Percentiles rank a stretch among this genome's conserved stretches.
phyloP scores from a whole-genome alignment of 2,888 invertebrate species.

The Thalpophila matura region DNA sequence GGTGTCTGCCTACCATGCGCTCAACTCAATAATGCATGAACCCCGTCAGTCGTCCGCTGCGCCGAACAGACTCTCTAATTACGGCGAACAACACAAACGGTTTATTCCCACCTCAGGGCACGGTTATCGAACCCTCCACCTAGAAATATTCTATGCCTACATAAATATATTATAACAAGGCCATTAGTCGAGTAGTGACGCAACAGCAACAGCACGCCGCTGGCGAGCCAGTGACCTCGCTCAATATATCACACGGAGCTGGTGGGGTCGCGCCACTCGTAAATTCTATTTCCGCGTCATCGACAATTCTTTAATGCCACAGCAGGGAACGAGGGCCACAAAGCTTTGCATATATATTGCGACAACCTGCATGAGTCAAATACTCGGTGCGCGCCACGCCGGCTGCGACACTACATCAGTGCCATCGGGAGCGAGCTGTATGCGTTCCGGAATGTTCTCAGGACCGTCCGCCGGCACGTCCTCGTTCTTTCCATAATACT shows the following conservation, averaged over 20 bases:
- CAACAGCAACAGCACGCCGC: slow-evolving; percentile 67
- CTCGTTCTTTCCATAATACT: slow-evolving; percentile 74
- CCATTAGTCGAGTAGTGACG: slow-evolving; percentile 78
- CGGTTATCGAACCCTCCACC: slow-evolving; percentile 83
- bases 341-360: slow-evolving; percentile 78
- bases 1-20: slow-evolving; percentile 68
- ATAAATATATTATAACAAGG: slow-evolving; percentile 79
- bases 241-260: slow-evolving; percentile 73
- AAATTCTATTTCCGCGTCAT: slow-evolving; percentile 85
- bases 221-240: slow-evolving; percentile 80
- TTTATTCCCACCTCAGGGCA: slow-evolving; percentile 80
- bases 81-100: slow-evolving; percentile 75
- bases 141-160: slow-evolving; percentile 71
- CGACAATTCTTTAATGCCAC: slow-evolving; percentile 70
- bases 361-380: slow-evolving; percentile 67
- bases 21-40: slow-evolving; percentile 85
- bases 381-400: slow-evolving; percentile 70
- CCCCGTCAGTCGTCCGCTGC: slow-evolving; percentile 74
- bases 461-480: slow-evolving; percentile 68
- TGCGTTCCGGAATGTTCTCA: slow-evolving; percentile 73
- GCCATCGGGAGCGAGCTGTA: slow-evolving; percentile 60
- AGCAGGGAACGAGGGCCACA: slow-evolving; percentile 61
- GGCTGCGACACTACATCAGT: slow-evolving; percentile 75
- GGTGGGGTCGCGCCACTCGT: slow-evolving; percentile 77
- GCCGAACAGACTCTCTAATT: slow-evolving; percentile 80